Evolutionary conservation across 2,888 invertebrate genomes (phyloP).

Genomic region (Smittia aterrima): DNA sequence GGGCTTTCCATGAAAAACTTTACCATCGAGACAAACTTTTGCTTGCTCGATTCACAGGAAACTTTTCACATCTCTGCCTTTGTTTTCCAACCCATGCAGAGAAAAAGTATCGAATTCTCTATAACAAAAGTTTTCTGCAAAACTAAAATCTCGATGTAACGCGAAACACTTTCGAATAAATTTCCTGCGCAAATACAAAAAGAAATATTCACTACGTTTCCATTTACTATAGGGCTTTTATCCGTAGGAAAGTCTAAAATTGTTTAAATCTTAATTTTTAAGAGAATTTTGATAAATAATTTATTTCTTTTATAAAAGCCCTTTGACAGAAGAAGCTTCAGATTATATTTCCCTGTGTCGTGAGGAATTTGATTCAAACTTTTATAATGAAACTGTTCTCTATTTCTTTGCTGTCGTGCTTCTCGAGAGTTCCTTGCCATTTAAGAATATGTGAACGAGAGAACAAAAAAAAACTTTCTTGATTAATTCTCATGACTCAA

Average conservation of each 20-base stretch:
- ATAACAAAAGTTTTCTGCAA: not conserved
- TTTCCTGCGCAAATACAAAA: too few relatives aligned
- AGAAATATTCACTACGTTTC: too few relatives aligned
- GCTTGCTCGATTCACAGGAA: not conserved
- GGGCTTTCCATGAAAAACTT: not conserved
- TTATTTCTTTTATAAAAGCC: too few relatives aligned
- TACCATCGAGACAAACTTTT: not conserved
- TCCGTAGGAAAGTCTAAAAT: too few relatives aligned
- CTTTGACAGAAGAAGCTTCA: not conserved
- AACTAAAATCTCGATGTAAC: not conserved
- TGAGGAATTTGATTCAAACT: not conserved
- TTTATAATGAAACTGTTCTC: not conserved
- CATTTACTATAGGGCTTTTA: too few relatives aligned
- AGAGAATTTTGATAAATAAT: not conserved
- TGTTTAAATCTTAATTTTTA: not conserved
- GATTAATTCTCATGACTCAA: not conserved
- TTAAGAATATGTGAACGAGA: not conserved
- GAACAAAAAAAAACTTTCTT: not conserved
- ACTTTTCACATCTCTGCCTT: not conserved
- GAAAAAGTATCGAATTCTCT: not conserved
- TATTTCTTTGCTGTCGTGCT: not conserved
- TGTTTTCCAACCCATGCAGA: not conserved
- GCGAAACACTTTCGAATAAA: not conserved
- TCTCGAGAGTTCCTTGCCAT: not conserved
- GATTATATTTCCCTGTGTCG: not conserved